Percentiles rank a stretch among this genome's conserved stretches.
Evolutionary conservation across 2,888 invertebrate genomes (phyloP).

Genomic region (Tanypteryx hageni): DNA sequence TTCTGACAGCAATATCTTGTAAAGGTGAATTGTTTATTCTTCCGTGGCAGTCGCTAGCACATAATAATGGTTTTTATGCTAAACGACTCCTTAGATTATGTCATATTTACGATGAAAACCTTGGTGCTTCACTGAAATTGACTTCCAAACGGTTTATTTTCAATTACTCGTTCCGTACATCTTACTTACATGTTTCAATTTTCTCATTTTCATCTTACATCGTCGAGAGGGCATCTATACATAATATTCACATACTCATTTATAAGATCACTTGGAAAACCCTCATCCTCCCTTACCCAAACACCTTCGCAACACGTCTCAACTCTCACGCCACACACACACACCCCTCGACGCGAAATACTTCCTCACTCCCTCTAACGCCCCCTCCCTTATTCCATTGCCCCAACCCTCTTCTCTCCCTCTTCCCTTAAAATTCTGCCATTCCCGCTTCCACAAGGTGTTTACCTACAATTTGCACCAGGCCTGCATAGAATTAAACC

Average conservation of each 20-base stretch:
- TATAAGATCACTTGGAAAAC: no score
- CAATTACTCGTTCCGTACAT: not conserved
- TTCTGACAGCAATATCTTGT: no score
- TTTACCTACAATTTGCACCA: conserved; percentile 56
- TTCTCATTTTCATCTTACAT: not conserved
- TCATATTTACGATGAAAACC: no score
- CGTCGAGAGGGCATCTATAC: not conserved
- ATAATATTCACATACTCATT: not conserved
- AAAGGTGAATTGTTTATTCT: no score
- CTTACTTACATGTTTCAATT: not conserved
- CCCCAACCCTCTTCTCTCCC: not conserved
- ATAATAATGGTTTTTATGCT: no score
- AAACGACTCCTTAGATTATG: no score
- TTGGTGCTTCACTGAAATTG: no score
- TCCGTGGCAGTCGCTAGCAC: no score
- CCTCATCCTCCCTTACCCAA: not conserved
- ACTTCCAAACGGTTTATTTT: conserved; percentile 5
- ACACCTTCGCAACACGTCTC: conserved; percentile 21
- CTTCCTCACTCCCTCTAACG: not conserved
- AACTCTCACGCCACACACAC: not conserved
- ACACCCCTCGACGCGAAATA: not conserved
- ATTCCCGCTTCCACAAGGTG: conserved; percentile 1
- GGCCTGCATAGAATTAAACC: conserved; percentile 56
- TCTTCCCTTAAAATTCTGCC: not conserved
- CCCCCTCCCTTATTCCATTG: not conserved